A percentile compares a stretch with the other conserved stretches of the same genome.
These are phyloP conservation scores for Laothoe populi DNA, from an alignment of 2,888 invertebrate species.

Conservation along the genomic window DNA sequence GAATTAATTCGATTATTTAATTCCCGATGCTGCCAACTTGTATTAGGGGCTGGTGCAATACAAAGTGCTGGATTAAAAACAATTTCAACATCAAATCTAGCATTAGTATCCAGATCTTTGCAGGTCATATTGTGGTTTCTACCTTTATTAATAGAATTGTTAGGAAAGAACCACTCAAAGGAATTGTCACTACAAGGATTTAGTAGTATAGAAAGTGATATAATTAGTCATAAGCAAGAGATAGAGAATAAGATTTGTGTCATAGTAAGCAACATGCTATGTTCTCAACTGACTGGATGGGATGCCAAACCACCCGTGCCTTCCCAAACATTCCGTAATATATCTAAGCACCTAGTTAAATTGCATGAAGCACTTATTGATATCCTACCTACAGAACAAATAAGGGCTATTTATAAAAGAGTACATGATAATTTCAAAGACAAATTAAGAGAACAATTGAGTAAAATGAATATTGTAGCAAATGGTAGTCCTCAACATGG, in stretches of 20 bases:
- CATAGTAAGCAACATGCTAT: conserved; percentile 94
- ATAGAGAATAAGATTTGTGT: conserved; percentile 95
- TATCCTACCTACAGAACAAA: conserved; percentile 92
- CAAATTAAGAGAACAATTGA: conserved; percentile 92
- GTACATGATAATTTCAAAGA: conserved; percentile 95
- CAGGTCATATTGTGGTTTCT: conserved; percentile 92
- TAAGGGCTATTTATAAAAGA: conserved; percentile 90
- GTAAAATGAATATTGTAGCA: conserved; percentile 94
- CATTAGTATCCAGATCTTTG: conserved; percentile 92
- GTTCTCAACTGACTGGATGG: conserved; percentile 93
- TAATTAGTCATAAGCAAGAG: conserved; percentile 95
- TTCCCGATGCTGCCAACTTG: conserved; percentile 95
- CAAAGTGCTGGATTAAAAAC: conserved; percentile 97
- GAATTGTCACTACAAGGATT: conserved; percentile 82
- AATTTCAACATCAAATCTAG: conserved; percentile 97
- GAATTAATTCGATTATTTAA: conserved; percentile 95
- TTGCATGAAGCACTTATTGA: conserved; percentile 95
- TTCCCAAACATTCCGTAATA: conserved; percentile 94
- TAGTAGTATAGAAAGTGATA: conserved; percentile 90
- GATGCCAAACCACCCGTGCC: conserved; percentile 98
- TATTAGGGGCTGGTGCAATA: conserved; percentile 98
- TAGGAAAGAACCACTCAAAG: conserved; percentile 85
- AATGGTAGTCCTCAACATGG: conserved; percentile 99
- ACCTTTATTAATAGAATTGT: conserved; percentile 88
- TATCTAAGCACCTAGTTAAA: conserved; percentile 95